Conservation (phyloP, 1,140 invertebrate genomes). For the Habropoda laboriosa region DNA sequence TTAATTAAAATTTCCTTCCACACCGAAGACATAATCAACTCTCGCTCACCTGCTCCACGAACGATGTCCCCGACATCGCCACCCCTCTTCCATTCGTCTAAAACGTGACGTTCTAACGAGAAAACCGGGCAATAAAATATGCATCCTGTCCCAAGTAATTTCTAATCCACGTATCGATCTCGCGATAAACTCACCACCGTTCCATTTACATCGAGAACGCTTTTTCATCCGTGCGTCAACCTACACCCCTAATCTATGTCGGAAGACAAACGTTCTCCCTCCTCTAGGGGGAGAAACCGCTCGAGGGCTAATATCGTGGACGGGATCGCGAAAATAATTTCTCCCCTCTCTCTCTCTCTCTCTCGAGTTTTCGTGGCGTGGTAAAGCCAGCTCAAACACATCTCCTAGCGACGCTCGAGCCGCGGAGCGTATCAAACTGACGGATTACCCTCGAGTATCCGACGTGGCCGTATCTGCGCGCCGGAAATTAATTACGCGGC, state of each 20-base stretch:
- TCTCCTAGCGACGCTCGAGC: background rate
- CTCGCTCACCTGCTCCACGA: no score
- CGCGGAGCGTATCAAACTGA: conserved; percentile 15
- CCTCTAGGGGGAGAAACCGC: no score
- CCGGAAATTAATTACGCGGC: conserved; percentile 55
- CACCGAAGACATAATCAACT: no score
- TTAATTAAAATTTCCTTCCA: no score
- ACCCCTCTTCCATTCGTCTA: no score
- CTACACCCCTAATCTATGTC: no score
- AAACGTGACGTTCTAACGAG: no score
- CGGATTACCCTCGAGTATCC: conserved; percentile 44
- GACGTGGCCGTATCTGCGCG: background rate
- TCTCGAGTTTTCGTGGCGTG: background rate
- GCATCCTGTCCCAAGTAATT: background rate
- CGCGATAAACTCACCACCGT: background rate
- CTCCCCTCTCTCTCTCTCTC: no score
- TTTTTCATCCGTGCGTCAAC: background rate
- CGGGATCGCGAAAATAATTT: conserved; percentile 12
- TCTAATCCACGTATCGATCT: background rate
- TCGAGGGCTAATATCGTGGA: background rate
- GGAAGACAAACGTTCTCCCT: no score
- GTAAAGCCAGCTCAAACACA: no score
- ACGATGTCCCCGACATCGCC: no score
- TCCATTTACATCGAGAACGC: background rate
- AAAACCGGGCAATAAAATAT: no score